Conservation (phyloP, 2,888 invertebrate species). For the Platerodrilus igneus region DNA sequence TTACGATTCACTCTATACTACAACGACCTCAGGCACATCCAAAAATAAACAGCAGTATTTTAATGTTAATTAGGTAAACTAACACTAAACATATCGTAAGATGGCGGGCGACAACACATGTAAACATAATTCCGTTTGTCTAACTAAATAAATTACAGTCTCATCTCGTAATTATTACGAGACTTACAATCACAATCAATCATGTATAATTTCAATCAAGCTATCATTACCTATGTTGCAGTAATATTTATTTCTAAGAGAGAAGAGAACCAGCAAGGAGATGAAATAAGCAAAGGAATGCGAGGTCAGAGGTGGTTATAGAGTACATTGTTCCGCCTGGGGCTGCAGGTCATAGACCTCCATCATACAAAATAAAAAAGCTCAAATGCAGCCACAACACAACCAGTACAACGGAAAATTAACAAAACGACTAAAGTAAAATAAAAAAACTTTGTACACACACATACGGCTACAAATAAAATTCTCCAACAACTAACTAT, state of each 20-base stretch:
- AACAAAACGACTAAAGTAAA: constrained; percentile 18
- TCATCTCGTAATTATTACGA: no score
- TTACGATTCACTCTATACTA: no score
- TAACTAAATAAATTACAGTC: no score
- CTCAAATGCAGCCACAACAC: constrained; percentile 29
- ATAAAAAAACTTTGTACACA: no score
- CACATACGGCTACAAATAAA: constrained; percentile 15
- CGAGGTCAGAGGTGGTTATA: constrained; percentile 48
- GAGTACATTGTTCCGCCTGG: constrained; percentile 44
- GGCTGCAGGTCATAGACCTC: constrained; percentile 45
- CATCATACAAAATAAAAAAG: constrained; percentile 26
- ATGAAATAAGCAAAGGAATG: constrained; percentile 45
- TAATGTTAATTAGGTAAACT: no score
- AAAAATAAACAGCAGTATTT: no score
- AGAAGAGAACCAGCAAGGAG: constrained; percentile 31
- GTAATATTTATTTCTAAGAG: no score
- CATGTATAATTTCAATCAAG: constrained; percentile 31
- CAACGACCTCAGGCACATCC: no score
- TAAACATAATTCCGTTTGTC: no score
- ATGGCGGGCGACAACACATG: no score
- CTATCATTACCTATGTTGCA: constrained; percentile 24
- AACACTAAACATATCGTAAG: no score
- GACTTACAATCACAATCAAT: no score
- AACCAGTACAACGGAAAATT: constrained; percentile 29
- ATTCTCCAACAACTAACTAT: constrained; percentile 9